Evolutionary conservation across 2,113 vertebrate species (phyloP), one percentile per base, ranked within the genome.

Genomic region (Setophaga kirtlandii): DNA sequence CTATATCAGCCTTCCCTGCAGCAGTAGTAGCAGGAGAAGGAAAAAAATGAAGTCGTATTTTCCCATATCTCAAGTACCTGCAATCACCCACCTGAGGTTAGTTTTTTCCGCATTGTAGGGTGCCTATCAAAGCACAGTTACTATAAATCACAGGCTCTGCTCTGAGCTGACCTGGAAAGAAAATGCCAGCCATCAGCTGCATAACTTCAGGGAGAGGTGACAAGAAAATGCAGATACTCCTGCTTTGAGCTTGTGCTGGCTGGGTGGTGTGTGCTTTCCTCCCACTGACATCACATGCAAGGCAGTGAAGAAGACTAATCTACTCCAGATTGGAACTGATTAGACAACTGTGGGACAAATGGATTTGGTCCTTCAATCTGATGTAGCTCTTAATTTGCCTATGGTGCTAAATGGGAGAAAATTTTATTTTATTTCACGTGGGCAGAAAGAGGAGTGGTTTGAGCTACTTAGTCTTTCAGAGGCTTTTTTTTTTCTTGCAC

Each of bases 191-290:
- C 39, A 35, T 52, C 27, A 65, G 12, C 52, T 58, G 67, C 33
- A 3, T 22, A 52, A 56, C 20, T 28, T n/a, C 24, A 33, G 62
- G 11, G 50, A 78, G 21, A 8, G 10, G 31, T 33, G n/a, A 75
- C 27, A 28, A 53, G 47, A 73, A 33, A 28, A 25, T 10, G 37
- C 33, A 56, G 41, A 35, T 3, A 15, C 3, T 60, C 27, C 12
- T 41, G 15, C 50, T 87, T 13, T 39, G 41, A 78, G 33, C 27
- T 60, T 2, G 0, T 23, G 24, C 49, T 76, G 50, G 24, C 24
- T 65, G 28, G 0, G 0, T 19, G 4, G 5, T 0, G 6, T 52
- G 5, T 23, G n/a, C 31, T 56, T 50, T 59, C 58, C 49, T 88
- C 52, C 49, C 44, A 35, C 62, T 5, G 1, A 7, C 2, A 8